Evolutionary conservation across 2,113 vertebrate genomes (phyloP), one percentile per base, ranked within the genome.

Genomic region (Istiophorus platypterus): DNA sequence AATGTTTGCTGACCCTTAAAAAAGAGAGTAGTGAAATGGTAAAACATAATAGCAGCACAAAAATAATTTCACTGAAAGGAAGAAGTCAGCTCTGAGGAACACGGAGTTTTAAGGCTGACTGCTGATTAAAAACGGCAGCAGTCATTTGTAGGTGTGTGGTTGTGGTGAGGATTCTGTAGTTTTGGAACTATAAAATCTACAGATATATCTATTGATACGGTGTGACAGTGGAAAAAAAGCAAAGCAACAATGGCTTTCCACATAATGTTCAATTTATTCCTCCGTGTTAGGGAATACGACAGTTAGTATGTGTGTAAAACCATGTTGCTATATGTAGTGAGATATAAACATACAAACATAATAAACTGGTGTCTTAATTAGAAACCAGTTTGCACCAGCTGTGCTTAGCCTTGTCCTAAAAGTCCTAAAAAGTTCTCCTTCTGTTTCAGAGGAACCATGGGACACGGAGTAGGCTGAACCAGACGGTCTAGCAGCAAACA

Each of bases 391-490:
- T 67, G 10, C 74, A 56, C 26, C n/a, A 22, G 71, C 57, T 76
- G 12, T 57, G 20, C 12, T 76, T 11, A 77, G 22, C 17, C 54
- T 70, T 56, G 12, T 62, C 9, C 8, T 85, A 72, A 77, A 65
- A 62, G 34, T 52, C 0, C 34, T n/a, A n/a, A n/a, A n/a, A 9
- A 72, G 12, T 5, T 78, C 3, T 87, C 70, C 3, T 91, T 80
- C 20, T 88, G 24, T 92, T 94, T 68, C 86, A 95, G 91, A 81
- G 85, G 85, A 85, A 91, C 75, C 93, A 95, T 96, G 95, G 95
- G 94, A 89, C 93, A 91, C 89, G 80, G 94, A 91, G 92, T 94
- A 58, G 95, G 92, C 88, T 95, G 91, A 94, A 91, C 82, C 57
- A 67, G 69, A 86, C 74, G 87, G 89, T 90, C 82, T 80, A 89